Conservation (phyloP, 1,140 invertebrate genomes). For the Uloborus diversus region DNA sequence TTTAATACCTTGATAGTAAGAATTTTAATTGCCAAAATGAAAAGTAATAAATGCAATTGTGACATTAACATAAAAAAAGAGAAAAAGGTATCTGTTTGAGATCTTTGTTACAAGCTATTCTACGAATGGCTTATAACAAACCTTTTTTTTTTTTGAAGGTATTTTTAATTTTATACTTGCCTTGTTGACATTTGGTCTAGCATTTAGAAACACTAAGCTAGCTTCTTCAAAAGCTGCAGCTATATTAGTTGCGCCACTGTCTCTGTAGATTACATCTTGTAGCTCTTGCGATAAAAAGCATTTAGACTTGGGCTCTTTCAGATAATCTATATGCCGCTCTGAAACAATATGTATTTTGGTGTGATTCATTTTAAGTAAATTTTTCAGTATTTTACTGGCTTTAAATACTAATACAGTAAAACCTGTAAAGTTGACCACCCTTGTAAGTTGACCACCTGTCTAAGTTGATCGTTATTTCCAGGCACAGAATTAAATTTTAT, state of each 20-base stretch:
- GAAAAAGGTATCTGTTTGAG: neutral
- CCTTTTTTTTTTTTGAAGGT: too few species aligned
- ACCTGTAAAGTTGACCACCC: too few species aligned
- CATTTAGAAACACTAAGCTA: conserved; percentile 12
- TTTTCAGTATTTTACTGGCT: too few species aligned
- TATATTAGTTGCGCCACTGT: conserved; percentile 43
- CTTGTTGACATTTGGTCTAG: conserved; percentile 22
- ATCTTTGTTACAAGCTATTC: neutral
- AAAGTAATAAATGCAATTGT: neutral
- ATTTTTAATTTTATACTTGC: conserved; percentile 1
- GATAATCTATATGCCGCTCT: conserved; percentile 35
- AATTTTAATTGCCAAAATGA: neutral
- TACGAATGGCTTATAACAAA: too few species aligned
- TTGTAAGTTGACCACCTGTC: too few species aligned
- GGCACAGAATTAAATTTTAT: too few species aligned
- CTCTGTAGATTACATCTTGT: conserved; percentile 13
- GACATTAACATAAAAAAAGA: neutral
- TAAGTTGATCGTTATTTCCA: too few species aligned
- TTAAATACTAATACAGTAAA: too few species aligned
- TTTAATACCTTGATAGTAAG: too few species aligned
- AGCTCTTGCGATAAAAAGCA: conserved; percentile 34
- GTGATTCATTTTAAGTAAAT: too few species aligned
- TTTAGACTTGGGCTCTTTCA: conserved; percentile 16
- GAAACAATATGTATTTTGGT: too few species aligned
- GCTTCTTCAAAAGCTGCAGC: conserved; percentile 33